A percentile compares a stretch with the other conserved stretches of the same genome.
These are phyloP conservation scores for Heliothis subflexa DNA, from an alignment of 1,140 invertebrate genomes.

Conservation along the genomic window DNA sequence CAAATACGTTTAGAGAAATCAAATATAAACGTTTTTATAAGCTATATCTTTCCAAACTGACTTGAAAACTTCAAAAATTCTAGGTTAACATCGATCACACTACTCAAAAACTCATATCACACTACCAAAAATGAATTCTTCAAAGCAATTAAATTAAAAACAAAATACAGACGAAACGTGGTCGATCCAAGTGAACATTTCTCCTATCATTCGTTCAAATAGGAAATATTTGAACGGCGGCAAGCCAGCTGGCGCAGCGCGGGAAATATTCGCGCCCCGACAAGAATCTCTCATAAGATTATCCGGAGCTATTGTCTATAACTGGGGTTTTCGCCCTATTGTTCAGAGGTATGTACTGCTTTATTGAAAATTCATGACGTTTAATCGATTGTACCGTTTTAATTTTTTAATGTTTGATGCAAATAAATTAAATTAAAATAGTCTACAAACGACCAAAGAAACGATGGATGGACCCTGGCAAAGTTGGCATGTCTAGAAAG, in stretches of 20 bases:
- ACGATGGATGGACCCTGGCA: too few species aligned
- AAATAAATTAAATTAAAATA: too few species aligned
- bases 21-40: not conserved
- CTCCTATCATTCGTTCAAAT: constrained; percentile 23
- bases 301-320: constrained; percentile 44
- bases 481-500: too few species aligned
- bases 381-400: not conserved
- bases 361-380: constrained; percentile 33
- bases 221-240: constrained; percentile 29
- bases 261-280: constrained; percentile 37
- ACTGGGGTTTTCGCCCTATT: constrained; percentile 23
- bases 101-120: too few species aligned
- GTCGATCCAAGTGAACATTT: constrained; percentile 18
- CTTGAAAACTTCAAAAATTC: too few species aligned
- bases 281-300: constrained; percentile 39
- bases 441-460: too few species aligned
- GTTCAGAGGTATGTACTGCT: constrained; percentile 11
- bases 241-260: not conserved
- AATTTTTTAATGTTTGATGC: constrained; percentile 6
- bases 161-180: not conserved
- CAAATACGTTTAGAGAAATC: not conserved
- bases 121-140: too few species aligned
- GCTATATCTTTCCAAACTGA: too few species aligned
- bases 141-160: not conserved
- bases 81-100: too few species aligned